Evolutionary conservation across 2,888 invertebrate genomes (phyloP), one percentile per base, ranked within the genome.

Genomic region (Drosophila multiciliata): DNA sequence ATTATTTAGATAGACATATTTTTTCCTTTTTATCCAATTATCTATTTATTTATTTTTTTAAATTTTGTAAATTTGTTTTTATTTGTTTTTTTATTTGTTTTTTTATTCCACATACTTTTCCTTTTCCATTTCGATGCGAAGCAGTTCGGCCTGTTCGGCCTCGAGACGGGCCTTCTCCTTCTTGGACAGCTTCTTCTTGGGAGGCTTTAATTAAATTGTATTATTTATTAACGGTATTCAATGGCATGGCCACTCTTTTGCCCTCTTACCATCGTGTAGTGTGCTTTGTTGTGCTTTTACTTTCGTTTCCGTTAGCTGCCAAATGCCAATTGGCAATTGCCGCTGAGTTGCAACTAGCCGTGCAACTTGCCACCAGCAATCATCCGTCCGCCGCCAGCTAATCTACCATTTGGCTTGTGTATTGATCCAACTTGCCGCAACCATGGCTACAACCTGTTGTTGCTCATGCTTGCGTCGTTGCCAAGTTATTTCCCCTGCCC

Each of bases 111-210:
- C 81, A 63, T 64, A 93, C 93, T 92, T 92, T 72, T 93, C 93
- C 66, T 91, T 92, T 77, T 93, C 93, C 92, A 92, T 91, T 90
- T 93, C 93, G 53, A 93, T 91, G 61, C 93, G 91, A 35, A 93
- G 71, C 57, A 93, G 68, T 74, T 94, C 94, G 9, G 92, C 93
- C 71, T 92, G 92, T 75, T 93, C 93, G 29, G 92, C 93, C 80
- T 93, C 93, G 7, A 93, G 73, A 8, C 92, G 91, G 0, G 92
- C 92, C 82, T 92, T 93, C 67, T 93, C 93, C 79, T 93, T 93
- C 81, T 94, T 94, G 3, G 93, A 91, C 7, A 94, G 82, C 79
- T 94, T 94, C 87, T 94, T 93, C 75, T 93, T 93, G 7, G 92
- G 91, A 15, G 92, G 91, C 93, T 93, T 58, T 52, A 74, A 69